Evolutionary conservation across 1,140 invertebrate genomes (phyloP), one percentile per base, ranked within the genome.

Genomic region (Drosophila triauraria): DNA sequence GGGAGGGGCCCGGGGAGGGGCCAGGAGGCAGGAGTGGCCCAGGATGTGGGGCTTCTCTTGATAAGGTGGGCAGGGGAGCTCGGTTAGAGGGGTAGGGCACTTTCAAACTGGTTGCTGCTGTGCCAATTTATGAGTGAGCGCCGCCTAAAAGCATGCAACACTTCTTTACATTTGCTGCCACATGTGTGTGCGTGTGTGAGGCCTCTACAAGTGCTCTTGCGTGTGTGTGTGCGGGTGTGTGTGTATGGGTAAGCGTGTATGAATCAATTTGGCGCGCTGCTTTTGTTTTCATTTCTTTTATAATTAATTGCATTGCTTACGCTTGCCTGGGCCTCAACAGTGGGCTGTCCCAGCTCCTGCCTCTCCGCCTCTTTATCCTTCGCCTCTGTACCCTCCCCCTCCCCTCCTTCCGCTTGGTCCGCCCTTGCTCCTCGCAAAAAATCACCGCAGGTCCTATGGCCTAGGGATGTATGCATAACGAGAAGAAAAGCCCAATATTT

Each of bases 221-320:
- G 48, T 44, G 54, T 27, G 44, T 60, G 32, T 27, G 50, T 59
- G 40, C 27, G 6, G 47, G 32, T 27, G 23, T 25, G 27, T 51
- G 40, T 67, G 43, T 63, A 65, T 53, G 48, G 12, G 47, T 27
- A 67, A 72, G 53, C 60, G 75, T 48, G 57, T 59, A 54, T 56
- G 78, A 86, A 78, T 85, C 78, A 85, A 85, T 84, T 84, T 84
- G 62, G 74, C 62, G 67, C 74, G 68, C 79, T 84, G 82, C 84
- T 88, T 87, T 87, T 87, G 80, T 88, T 87, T 87, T 88, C 68
- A 61, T 88, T 87, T 87, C 74, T 80, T 87, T 88, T 88, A 86
- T 83, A 88, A 88, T 88, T 87, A 87, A 87, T 87, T 87, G 84
- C 84, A 87, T 87, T 87, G 84, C 84, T 87, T 71, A 83, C 84